Evolutionary conservation across 1,140 invertebrate species (phyloP).

Genomic region (Zaprionus gabonicus): DNA sequence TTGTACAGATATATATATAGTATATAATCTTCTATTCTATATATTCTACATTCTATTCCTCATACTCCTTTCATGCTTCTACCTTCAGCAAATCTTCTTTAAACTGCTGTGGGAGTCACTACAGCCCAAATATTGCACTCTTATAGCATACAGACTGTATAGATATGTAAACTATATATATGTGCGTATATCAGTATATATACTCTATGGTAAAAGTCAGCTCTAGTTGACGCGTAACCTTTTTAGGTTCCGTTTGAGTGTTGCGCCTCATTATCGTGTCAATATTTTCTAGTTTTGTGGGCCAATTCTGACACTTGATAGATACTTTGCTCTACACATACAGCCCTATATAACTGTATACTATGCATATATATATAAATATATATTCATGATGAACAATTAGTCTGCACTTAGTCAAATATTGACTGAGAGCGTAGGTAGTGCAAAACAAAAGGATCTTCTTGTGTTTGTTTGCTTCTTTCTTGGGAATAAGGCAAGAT

Average conservation of each 20-base stretch:
- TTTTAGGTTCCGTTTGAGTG: slow-evolving; percentile 3
- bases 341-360: background rate
- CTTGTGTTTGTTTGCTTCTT: slow-evolving; percentile 25
- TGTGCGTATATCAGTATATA: background rate
- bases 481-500: slow-evolving; percentile 12
- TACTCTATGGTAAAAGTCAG: background rate
- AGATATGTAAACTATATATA: background rate
- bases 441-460: slow-evolving; percentile 41
- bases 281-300: slow-evolving; percentile 40
- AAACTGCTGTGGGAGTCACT: too few species aligned
- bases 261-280: slow-evolving; percentile 26
- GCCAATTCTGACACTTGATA: slow-evolving; percentile 42
- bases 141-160: background rate
- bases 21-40: too few species aligned
- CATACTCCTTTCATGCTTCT: too few species aligned
- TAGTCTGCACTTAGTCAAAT: slow-evolving; percentile 2
- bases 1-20: background rate
- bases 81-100: too few species aligned
- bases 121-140: too few species aligned
- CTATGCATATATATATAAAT: background rate
- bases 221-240: background rate
- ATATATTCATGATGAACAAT: slow-evolving; percentile 13
- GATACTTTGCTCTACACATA: background rate
- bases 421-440: slow-evolving; percentile 22
- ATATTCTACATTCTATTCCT: too few species aligned